These are phyloP conservation scores for Gasteruption jaculator DNA, from an alignment of 2,888 invertebrate genomes.

Conservation along the genomic window DNA sequence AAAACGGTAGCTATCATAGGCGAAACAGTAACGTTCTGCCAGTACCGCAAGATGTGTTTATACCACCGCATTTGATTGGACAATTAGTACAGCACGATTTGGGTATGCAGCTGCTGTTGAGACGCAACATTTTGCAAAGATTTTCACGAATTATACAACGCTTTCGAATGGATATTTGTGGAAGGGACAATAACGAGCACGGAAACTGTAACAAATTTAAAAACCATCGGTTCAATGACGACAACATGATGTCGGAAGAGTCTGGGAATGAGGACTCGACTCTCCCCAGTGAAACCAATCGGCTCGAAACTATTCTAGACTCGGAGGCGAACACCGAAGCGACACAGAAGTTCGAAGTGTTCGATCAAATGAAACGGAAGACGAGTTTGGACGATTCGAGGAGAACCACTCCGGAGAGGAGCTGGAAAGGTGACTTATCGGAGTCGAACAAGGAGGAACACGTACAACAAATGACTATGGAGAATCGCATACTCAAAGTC, in stretches of 20 bases:
- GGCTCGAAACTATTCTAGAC: slow-evolving; percentile 46
- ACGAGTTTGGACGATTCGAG: slow-evolving; percentile 44
- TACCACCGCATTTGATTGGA: slow-evolving; percentile 79
- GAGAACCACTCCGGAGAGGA: slow-evolving; percentile 43
- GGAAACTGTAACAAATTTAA: slow-evolving; percentile 30
- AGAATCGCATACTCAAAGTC: slow-evolving; percentile 61
- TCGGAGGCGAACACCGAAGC: slow-evolving; percentile 40
- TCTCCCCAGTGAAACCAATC: slow-evolving; percentile 36
- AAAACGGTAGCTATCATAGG: slow-evolving; percentile 71
- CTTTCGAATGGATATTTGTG: slow-evolving; percentile 36
- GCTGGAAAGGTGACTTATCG: slow-evolving; percentile 31
- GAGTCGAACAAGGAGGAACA: slow-evolving; percentile 32
- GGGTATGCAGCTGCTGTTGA: slow-evolving; percentile 57
- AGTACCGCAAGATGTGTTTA: slow-evolving; percentile 52
- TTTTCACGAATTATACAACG: slow-evolving; percentile 50
- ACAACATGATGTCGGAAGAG: slow-evolving; percentile 34
- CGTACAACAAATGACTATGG: slow-evolving; percentile 26
- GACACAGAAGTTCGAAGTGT: slow-evolving; percentile 32
- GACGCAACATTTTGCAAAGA: slow-evolving; percentile 54
- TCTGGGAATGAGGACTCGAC: slow-evolving; percentile 33
- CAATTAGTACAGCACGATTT: slow-evolving; percentile 70
- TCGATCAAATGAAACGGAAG: slow-evolving; percentile 38
- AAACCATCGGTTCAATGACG: slow-evolving; percentile 32
- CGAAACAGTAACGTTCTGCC: slow-evolving; percentile 62
- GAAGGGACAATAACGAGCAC: slow-evolving; percentile 31